These are phyloP conservation scores for Macropis europaea DNA, from an alignment of 2,888 invertebrate species.

Conservation along the genomic window DNA sequence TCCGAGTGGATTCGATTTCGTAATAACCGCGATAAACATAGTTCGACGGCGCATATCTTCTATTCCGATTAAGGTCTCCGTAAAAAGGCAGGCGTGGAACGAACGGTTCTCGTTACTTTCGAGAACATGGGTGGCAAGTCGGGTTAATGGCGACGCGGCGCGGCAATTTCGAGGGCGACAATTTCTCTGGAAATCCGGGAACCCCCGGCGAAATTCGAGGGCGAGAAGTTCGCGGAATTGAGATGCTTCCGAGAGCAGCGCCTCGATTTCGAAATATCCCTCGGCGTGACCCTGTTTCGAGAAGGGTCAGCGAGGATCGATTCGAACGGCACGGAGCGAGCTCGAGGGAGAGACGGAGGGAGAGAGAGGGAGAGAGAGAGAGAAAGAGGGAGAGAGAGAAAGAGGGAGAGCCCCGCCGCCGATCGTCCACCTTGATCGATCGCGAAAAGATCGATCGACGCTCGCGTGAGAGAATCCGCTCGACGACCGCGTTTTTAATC, in stretches of 20 bases:
- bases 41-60: no score
- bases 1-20: no score
- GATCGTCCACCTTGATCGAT: conserved; percentile 32
- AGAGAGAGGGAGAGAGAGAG: no score
- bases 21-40: no score
- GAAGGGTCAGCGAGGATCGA: conserved; percentile 51
- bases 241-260: conserved; percentile 43
- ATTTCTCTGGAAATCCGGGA: no score
- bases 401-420: conserved; percentile 7
- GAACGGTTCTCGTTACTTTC: no score
- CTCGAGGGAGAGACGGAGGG: no score
- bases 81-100: no score
- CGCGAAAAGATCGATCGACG: conserved; percentile 33
- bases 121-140: no score
- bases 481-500: conserved; percentile 34
- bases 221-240: conserved; percentile 39
- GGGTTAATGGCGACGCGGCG: background rate
- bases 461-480: conserved; percentile 17
- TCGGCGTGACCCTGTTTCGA: conserved; percentile 53
- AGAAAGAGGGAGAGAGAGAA: no score
- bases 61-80: no score
- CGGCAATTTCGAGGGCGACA: background rate
- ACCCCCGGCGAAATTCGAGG: conserved; percentile 21
- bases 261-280: conserved; percentile 49
- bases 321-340: conserved; percentile 13